These are phyloP conservation scores for Saccostrea echinata DNA, from an alignment of 1,140 invertebrate species.

Conservation along the genomic window DNA sequence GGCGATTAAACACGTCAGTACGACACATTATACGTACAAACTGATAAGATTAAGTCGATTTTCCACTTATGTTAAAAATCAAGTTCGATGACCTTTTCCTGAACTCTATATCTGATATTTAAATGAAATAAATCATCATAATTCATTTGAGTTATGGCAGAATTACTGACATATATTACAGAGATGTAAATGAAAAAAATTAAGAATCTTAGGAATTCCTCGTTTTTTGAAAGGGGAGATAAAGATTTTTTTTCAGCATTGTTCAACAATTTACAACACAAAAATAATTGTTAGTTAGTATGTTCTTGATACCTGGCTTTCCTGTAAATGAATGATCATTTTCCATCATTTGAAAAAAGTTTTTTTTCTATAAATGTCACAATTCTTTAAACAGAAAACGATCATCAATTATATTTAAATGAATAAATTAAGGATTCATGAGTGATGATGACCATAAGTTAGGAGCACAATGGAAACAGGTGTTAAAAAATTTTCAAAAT, in stretches of 20 bases:
- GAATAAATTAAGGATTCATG: slow-evolving; percentile 11
- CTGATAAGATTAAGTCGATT: not conserved
- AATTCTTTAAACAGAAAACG: not conserved
- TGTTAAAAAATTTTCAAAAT: not conserved
- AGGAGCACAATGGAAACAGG: not conserved
- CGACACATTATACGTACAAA: slow-evolving; percentile 13
- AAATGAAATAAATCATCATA: not conserved
- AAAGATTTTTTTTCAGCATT: too few relatives aligned
- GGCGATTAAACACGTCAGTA: not conserved
- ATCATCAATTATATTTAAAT: not conserved
- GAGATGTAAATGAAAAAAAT: not conserved
- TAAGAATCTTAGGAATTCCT: not conserved
- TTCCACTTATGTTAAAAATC: not conserved
- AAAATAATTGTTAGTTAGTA: too few relatives aligned
- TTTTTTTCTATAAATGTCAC: not conserved
- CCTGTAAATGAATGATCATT: not conserved
- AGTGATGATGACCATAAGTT: not conserved
- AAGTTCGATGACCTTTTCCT: not conserved
- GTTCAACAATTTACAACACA: too few relatives aligned
- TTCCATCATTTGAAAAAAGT: not conserved
- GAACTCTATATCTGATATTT: not conserved
- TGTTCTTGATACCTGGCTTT: too few relatives aligned
- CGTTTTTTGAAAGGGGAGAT: not conserved
- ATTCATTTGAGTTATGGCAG: not conserved
- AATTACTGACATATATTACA: not conserved